phyloP scores from a whole-genome alignment of 2,797 vertebrate species.

The Crenuchus spilurus region DNA sequence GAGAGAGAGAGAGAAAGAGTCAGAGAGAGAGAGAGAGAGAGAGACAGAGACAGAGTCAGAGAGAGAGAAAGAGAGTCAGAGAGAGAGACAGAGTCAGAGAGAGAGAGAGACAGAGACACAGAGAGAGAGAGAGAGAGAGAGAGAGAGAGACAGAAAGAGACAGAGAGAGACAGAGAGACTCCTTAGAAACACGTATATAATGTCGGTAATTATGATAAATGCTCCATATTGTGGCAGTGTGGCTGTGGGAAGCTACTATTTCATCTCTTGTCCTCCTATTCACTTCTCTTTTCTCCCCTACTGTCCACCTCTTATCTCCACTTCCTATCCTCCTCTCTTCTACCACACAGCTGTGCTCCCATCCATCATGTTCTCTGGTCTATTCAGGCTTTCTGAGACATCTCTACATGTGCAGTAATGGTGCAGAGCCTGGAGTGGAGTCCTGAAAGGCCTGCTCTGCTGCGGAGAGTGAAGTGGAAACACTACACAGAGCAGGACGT shows the following conservation, averaged over 20 bases:
- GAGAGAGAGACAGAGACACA: not conserved
- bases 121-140: not conserved
- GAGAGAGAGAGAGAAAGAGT: no score
- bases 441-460: not conserved
- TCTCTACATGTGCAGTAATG: not conserved
- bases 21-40: not conserved
- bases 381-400: not conserved
- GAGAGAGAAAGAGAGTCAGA: not conserved
- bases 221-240: constrained; percentile 35
- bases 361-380: not conserved
- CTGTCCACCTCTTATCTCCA: not conserved
- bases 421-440: not conserved
- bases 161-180: not conserved
- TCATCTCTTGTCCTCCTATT: no score
- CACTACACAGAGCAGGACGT: not conserved
- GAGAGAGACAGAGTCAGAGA: not conserved
- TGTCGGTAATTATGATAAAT: constrained; percentile 38
- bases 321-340: not conserved
- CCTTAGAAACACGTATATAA: constrained; percentile 9
- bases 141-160: not conserved
- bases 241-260: constrained; percentile 27
- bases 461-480: not conserved
- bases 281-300: not conserved
- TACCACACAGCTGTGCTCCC: not conserved
- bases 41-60: not conserved